Conservation (phyloP, 2,888 invertebrate species). For the Folsomia manolachei region DNA sequence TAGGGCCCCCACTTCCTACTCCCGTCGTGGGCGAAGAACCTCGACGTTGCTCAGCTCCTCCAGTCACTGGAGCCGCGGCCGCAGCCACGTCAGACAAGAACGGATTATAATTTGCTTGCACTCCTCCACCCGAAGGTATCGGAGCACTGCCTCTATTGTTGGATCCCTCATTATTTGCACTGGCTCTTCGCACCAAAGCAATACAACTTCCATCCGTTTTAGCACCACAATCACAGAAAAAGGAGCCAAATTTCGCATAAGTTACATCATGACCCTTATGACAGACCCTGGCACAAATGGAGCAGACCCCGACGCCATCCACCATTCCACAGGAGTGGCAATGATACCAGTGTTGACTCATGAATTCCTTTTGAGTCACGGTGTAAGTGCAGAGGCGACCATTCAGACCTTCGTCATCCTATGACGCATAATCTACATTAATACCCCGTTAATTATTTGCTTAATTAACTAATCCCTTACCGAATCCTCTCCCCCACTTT, state of each 20-base stretch:
- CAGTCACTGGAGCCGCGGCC: slow-evolving; percentile 14
- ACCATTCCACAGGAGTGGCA: slow-evolving; percentile 99
- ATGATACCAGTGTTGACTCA: slow-evolving; percentile 98
- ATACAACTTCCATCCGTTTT: slow-evolving; percentile 82
- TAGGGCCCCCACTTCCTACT: slow-evolving; percentile 26
- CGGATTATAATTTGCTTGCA: slow-evolving; percentile 35
- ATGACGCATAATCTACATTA: too few relatives aligned
- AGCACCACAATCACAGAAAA: slow-evolving; percentile 99
- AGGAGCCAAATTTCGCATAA: slow-evolving; percentile 96
- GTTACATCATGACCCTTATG: slow-evolving; percentile 94
- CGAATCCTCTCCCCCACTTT: slow-evolving; percentile 87
- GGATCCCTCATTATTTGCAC: slow-evolving; percentile 25
- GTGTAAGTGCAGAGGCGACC: slow-evolving; percentile 95
- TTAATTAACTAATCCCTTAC: slow-evolving; percentile 52
- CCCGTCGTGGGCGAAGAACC: slow-evolving; percentile 44
- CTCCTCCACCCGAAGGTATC: background rate
- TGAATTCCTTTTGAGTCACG: slow-evolving; percentile 93
- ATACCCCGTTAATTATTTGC: too few relatives aligned
- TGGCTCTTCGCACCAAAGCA: slow-evolving; percentile 39
- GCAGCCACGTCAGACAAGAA: slow-evolving; percentile 30
- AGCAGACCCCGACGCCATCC: slow-evolving; percentile 96
- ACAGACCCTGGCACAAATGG: slow-evolving; percentile 94
- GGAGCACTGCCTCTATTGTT: slow-evolving; percentile 4
- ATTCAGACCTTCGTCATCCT: slow-evolving; percentile 85
- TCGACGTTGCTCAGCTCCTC: slow-evolving; percentile 25